Evolutionary conservation across 2,797 vertebrate genomes (phyloP).

Genomic region (Falco columbarius): DNA sequence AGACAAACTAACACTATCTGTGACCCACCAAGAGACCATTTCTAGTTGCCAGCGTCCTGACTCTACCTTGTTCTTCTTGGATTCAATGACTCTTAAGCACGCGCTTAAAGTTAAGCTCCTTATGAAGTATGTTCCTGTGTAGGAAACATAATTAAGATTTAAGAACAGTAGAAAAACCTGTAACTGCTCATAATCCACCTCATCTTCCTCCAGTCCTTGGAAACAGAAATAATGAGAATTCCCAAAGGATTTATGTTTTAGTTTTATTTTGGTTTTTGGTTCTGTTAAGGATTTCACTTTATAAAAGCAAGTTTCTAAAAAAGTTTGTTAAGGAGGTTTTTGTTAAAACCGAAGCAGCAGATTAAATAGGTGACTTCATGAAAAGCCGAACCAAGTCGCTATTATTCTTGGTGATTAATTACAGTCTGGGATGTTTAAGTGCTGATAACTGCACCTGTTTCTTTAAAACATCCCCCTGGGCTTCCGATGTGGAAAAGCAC

Average conservation of each 20-base stretch:
- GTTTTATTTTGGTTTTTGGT: background rate
- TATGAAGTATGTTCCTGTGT: background rate
- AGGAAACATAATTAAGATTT: slow-evolving; percentile 11
- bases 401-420: background rate
- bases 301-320: background rate
- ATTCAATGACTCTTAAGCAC: background rate
- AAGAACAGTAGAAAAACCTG: background rate
- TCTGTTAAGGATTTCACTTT: background rate
- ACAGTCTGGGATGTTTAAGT: background rate
- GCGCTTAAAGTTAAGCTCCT: background rate
- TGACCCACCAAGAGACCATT: background rate
- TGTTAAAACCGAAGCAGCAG: background rate
- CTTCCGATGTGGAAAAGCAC: background rate
- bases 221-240: slow-evolving; percentile 5
- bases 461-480: background rate
- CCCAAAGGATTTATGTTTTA: background rate
- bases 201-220: background rate
- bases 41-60: background rate
- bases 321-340: background rate
- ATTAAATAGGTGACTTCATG: background rate
- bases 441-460: background rate
- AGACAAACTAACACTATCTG: background rate
- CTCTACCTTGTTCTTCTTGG: background rate
- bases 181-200: background rate
- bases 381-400: background rate